Conservation (phyloP, 2,888 invertebrate species). For the Dolichomitus sp. region DNA sequence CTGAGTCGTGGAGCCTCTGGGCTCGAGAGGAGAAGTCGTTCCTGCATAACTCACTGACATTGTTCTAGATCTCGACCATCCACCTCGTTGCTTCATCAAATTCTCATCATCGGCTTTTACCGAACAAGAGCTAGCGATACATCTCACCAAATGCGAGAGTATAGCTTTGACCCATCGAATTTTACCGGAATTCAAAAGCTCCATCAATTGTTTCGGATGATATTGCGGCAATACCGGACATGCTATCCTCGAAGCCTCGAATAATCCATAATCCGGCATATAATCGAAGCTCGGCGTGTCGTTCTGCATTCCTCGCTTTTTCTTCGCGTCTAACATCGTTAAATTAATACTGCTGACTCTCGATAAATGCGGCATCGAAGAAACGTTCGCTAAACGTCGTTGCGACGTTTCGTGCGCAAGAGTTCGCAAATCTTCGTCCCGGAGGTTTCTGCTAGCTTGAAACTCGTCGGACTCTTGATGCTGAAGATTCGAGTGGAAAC, state of each 20-base stretch:
- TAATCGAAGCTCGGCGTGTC: conserved; percentile 89
- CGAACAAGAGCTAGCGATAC: conserved; percentile 87
- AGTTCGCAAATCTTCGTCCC: conserved; percentile 91
- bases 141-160: conserved; percentile 97
- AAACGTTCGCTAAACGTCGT: conserved; percentile 90
- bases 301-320: conserved; percentile 87
- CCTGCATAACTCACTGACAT: conserved; percentile 95
- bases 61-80: conserved; percentile 95
- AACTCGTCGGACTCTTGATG: conserved; percentile 90
- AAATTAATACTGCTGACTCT: conserved; percentile 95
- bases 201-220: conserved; percentile 99
- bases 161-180: conserved; percentile 99
- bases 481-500: conserved; percentile 81
- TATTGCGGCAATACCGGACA: conserved; percentile 99
- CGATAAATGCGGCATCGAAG: conserved; percentile 93
- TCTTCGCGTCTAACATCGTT: conserved; percentile 92
- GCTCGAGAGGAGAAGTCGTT: conserved; percentile 92
- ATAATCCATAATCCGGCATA: conserved; percentile 97
- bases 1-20: conserved; percentile 92
- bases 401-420: conserved; percentile 90
- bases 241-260: conserved; percentile 98
- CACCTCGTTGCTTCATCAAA: conserved; percentile 85
- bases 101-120: conserved; percentile 86
- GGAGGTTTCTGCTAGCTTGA: conserved; percentile 91
- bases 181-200: conserved; percentile 98